Evolutionary conservation across 2,113 vertebrate genomes (phyloP).

Genomic region (Sinocyclocheilus maitianheensis): DNA sequence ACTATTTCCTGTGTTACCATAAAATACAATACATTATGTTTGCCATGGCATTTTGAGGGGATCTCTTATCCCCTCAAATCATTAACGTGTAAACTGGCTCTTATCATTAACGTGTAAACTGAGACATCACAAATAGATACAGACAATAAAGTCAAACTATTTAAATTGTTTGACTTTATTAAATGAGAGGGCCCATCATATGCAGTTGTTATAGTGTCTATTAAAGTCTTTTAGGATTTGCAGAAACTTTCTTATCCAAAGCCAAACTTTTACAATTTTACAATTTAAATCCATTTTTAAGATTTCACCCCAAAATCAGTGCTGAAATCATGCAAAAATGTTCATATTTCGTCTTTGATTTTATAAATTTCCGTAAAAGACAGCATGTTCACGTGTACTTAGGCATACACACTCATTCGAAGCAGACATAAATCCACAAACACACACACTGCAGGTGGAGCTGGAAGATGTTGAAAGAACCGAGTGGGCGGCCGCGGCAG

Average conservation of each 20-base stretch:
- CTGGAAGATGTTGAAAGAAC: conserved; percentile 50
- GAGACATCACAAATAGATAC: background rate
- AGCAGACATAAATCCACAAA: background rate
- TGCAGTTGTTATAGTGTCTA: background rate
- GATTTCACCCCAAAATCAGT: background rate
- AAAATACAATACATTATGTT: background rate
- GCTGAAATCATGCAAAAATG: background rate
- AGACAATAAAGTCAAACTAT: background rate
- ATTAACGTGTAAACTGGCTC: background rate
- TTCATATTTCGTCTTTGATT: background rate
- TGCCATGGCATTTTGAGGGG: background rate
- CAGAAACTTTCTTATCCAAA: background rate
- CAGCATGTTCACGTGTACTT: background rate
- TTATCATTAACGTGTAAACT: background rate
- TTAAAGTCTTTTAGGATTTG: background rate
- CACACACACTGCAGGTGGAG: conserved; percentile 30
- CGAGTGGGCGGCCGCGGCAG: conserved; percentile 54
- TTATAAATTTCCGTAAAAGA: background rate
- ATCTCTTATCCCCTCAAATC: background rate
- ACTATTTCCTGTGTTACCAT: background rate
- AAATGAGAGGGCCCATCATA: background rate
- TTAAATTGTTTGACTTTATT: background rate
- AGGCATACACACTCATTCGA: conserved; percentile 17
- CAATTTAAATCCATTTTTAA: background rate
- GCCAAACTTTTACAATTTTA: background rate